Evolutionary conservation across 2,113 vertebrate genomes (phyloP).

Genomic region (Muscicapa adusta): DNA sequence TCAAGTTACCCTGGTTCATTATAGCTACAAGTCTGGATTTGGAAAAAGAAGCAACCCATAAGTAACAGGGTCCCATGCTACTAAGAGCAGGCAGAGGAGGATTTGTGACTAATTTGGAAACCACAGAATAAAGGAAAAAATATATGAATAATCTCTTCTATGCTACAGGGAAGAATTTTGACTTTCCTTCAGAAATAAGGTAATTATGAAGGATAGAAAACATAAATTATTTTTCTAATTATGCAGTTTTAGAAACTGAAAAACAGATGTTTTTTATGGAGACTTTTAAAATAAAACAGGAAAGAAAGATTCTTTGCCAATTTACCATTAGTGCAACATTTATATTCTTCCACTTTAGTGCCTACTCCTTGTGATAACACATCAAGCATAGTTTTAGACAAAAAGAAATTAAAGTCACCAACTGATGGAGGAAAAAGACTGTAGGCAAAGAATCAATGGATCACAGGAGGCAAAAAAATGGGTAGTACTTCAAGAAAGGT

Average conservation of each 20-base stretch:
- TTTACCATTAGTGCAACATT: neutral
- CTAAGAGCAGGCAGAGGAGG: neutral
- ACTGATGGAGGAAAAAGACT: neutral
- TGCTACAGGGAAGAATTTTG: neutral
- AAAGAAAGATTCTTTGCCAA: neutral
- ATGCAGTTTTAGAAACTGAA: neutral
- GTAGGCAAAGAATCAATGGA: neutral
- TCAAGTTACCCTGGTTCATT: neutral
- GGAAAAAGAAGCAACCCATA: neutral
- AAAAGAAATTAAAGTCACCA: neutral
- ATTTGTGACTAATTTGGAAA: neutral
- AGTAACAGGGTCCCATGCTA: neutral
- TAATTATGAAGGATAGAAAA: neutral
- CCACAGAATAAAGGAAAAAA: neutral
- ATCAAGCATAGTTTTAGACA: neutral
- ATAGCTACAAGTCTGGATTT: neutral
- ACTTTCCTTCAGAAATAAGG: neutral
- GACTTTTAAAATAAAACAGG: neutral
- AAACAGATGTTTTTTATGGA: neutral
- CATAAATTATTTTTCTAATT: neutral
- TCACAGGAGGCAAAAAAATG: neutral
- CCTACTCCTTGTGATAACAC: neutral
- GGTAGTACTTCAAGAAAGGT: neutral
- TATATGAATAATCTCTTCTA: neutral
- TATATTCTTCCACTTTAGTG: neutral